Evolutionary conservation across 1,140 invertebrate species (phyloP), one percentile per base, ranked within the genome.

Genomic region (Nomia melanderi): DNA sequence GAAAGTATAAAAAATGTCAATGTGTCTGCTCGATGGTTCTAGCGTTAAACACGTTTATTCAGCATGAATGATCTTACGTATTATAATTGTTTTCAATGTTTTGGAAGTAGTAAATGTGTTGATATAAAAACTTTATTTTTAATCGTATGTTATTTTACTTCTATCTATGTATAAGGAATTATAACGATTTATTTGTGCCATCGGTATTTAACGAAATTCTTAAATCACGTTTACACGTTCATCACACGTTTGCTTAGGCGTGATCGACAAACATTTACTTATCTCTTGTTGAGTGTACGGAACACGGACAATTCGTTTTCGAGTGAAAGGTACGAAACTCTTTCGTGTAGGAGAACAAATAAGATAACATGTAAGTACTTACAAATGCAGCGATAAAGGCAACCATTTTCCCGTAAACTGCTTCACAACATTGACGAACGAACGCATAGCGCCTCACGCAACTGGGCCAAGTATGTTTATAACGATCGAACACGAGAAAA

Each of bases 241-340:
- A n/a, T n/a, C 33, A 27, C 12, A 5, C 44, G n/a, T 39, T 27
- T 14, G 20, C 20, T 50, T 50, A 39, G 14, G 25, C 25, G 14
- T 29, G 60, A 44, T 56, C 27, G 12, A 31, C 27, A 5, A 23
- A 33, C 54, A 64, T 74, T 74, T 74, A 66, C 62, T 23, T 41
- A 44, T 33, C 53, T 27, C 9, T 17, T n/a, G 29, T 1, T 7
- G 4, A n/a, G 20, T 8, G 33, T 7, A 20, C 23, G 29, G 29
- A 44, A 20, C 33, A 23, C 25, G 25, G 33, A 33, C 7, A 6
- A 41, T 54, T 53, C 71, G 25, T 65, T 66, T 66, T 41, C 50
- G 25, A 74, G 72, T 66, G 63, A 74, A 74, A 74, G 50, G 47
- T 23, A 39, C 33, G 17, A 56, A 65, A 65, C 27, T 14, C 31